A percentile compares a stretch with the other conserved stretches of the same genome.
phyloP scores from a whole-genome alignment of 2,797 vertebrate genomes.

The Ptychobarbus kaznakovi region DNA sequence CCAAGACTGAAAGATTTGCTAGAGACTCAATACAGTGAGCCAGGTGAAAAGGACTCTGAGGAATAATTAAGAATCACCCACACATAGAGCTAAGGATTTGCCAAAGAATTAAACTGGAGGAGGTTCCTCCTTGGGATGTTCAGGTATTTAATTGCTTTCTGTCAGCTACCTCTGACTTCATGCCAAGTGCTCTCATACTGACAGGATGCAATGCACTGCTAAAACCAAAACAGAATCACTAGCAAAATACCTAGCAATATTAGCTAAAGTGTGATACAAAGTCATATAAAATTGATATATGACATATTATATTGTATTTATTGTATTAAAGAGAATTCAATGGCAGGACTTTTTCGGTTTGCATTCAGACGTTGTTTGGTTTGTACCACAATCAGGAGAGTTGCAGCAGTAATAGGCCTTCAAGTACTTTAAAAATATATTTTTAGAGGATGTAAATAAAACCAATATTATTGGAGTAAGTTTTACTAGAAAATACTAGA shows the following conservation, averaged over 20 bases:
- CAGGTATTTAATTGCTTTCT: slow-evolving; percentile 46
- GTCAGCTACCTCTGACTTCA: slow-evolving; percentile 41
- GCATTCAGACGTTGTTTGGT: neutral
- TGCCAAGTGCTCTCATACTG: slow-evolving; percentile 52
- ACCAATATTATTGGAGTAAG: neutral
- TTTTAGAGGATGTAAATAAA: neutral
- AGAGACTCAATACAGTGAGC: slow-evolving; percentile 16
- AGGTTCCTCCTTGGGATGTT: slow-evolving; percentile 41
- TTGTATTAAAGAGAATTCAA: neutral
- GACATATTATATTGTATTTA: neutral
- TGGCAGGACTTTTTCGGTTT: neutral
- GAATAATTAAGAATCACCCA: slow-evolving; percentile 47
- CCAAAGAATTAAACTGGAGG: slow-evolving; percentile 46
- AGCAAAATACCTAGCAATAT: slow-evolving; percentile 32
- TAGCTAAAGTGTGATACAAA: neutral
- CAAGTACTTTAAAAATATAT: neutral
- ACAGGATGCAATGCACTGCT: slow-evolving; percentile 21
- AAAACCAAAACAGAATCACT: slow-evolving; percentile 1
- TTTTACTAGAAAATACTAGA: neutral
- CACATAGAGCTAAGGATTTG: slow-evolving; percentile 19
- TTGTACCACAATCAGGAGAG: neutral
- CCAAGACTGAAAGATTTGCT: slow-evolving; percentile 19
- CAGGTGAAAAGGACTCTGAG: slow-evolving; percentile 45
- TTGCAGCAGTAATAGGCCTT: neutral
- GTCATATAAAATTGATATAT: neutral